Conservation (phyloP, 2,888 invertebrate species). For the Parnassius smintheus region DNA sequence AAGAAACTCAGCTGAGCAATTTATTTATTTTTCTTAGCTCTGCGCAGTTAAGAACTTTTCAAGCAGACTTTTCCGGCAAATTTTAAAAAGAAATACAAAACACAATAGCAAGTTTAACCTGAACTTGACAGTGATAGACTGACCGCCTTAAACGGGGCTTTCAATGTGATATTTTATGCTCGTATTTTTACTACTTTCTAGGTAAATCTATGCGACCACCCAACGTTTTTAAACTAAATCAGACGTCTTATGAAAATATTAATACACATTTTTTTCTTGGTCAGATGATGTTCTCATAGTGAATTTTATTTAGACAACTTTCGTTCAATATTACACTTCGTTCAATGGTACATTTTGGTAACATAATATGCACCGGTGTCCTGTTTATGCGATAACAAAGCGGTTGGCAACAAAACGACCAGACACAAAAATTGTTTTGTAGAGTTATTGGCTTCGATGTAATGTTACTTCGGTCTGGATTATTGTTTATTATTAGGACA, state of each 20-base stretch:
- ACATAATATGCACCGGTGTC: neutral
- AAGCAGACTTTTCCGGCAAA: conserved; percentile 31
- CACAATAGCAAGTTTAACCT: conserved; percentile 49
- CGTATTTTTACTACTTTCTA: conserved; percentile 30
- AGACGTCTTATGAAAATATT: neutral
- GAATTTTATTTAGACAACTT: too few relatives aligned
- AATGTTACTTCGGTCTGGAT: too few relatives aligned
- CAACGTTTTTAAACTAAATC: neutral
- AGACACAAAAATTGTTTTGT: too few relatives aligned
- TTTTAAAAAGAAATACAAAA: conserved; percentile 48
- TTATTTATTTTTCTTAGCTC: conserved; percentile 11
- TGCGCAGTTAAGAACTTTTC: conserved; percentile 21
- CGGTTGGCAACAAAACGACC: too few relatives aligned
- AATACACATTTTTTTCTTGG: too few relatives aligned
- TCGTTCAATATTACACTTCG: too few relatives aligned
- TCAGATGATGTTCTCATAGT: too few relatives aligned
- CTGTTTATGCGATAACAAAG: neutral
- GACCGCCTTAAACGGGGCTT: conserved; percentile 35
- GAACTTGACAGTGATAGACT: conserved; percentile 58
- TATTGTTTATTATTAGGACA: too few relatives aligned
- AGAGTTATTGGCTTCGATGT: too few relatives aligned
- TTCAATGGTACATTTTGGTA: too few relatives aligned
- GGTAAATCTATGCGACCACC: conserved; percentile 31
- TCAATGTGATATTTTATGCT: conserved; percentile 35
- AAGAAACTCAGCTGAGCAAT: conserved; percentile 5